phyloP scores from a whole-genome alignment of 2,113 vertebrate species.

The Agelaius tricolor region DNA sequence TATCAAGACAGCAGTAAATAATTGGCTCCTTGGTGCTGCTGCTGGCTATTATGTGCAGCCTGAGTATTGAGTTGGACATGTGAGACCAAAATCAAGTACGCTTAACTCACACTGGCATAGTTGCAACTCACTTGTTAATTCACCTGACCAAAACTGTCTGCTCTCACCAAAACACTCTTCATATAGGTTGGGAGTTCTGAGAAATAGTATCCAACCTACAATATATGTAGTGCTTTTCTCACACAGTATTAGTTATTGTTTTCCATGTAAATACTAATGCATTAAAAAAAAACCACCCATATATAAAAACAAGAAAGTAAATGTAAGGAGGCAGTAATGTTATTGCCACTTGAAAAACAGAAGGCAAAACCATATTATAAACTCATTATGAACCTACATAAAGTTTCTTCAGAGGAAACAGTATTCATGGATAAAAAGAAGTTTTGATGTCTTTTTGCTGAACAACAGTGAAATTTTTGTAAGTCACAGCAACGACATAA shows the following conservation, averaged over 20 bases:
- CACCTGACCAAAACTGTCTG: too few relatives aligned
- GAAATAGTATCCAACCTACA: neutral
- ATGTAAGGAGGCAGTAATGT: neutral
- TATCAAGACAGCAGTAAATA: neutral
- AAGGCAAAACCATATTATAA: neutral
- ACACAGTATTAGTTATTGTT: neutral
- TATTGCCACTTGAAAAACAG: neutral
- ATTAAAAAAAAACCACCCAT: neutral
- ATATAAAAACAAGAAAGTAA: neutral
- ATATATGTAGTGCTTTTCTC: neutral
- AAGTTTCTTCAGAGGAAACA: neutral
- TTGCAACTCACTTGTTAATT: too few relatives aligned
- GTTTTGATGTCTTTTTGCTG: neutral
- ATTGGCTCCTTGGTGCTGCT: neutral
- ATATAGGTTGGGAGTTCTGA: neutral
- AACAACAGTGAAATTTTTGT: neutral
- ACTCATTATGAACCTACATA: neutral
- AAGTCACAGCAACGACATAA: neutral
- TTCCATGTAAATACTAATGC: neutral
- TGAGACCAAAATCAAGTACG: rapidly evolving
- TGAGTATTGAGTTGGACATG: neutral
- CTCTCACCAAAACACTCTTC: neutral
- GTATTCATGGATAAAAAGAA: neutral
- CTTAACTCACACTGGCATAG: neutral
- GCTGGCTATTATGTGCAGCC: neutral